Percentiles rank a stretch among this genome's conserved stretches.
Conservation (phyloP, 2,888 invertebrate genomes). For the Tenthredo mesomela region DNA sequence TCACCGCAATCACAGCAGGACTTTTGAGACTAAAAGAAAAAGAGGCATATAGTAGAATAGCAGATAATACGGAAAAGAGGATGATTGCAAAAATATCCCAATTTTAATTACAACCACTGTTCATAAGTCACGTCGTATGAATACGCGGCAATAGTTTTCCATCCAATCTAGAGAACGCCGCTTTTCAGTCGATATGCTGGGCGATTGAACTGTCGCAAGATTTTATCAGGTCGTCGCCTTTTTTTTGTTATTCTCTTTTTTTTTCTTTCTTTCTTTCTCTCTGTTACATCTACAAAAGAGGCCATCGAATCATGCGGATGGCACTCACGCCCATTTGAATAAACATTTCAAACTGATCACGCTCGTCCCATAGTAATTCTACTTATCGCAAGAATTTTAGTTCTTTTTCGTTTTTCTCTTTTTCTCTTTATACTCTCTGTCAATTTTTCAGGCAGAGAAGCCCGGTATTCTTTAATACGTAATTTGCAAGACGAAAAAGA, state of each 20-base stretch:
- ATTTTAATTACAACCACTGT: conserved; percentile 57
- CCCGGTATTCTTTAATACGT: background rate
- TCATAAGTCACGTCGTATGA: conserved; percentile 68
- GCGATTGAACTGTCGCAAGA: conserved; percentile 51
- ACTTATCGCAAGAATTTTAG: conserved; percentile 13
- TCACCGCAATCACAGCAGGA: background rate
- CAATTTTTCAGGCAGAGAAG: background rate
- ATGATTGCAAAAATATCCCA: conserved; percentile 33
- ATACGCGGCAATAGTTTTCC: conserved; percentile 66
- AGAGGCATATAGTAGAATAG: background rate
- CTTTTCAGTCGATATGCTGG: conserved; percentile 53
- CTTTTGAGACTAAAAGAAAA: background rate
- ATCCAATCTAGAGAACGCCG: conserved; percentile 58
- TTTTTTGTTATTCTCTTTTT: background rate
- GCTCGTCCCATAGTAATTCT: conserved; percentile 11
- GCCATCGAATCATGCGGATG: conserved; percentile 47
- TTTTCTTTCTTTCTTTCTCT: background rate
- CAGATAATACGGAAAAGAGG: background rate
- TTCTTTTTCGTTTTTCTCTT: background rate
- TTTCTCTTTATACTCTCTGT: background rate
- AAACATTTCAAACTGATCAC: conserved; percentile 39
- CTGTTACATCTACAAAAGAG: conserved; percentile 41
- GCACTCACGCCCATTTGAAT: conserved; percentile 31
- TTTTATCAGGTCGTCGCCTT: conserved; percentile 33
- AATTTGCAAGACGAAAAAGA: background rate